Conservation (phyloP, 2,888 invertebrate species). For the Ypsolopha scabrella region DNA sequence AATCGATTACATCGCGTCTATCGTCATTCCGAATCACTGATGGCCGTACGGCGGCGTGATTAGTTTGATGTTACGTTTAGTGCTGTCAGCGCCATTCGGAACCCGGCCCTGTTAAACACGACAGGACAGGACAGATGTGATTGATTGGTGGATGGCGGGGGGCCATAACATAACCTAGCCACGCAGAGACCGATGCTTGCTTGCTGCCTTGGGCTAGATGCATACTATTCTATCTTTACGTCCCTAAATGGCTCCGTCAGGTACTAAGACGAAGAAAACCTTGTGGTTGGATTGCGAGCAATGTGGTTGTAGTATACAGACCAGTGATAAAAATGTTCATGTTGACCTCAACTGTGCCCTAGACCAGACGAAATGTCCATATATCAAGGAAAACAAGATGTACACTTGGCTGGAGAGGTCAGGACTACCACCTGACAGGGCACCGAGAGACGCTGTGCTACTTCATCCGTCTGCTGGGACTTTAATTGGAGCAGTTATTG, state of each 20-base stretch:
- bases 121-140: too few relatives aligned
- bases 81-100: too few relatives aligned
- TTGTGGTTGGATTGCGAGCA: conserved; percentile 74
- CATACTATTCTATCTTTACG: too few relatives aligned
- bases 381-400: conserved; percentile 34
- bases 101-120: too few relatives aligned
- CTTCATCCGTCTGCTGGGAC: conserved; percentile 50
- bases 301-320: conserved; percentile 67
- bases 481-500: conserved; percentile 50
- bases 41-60: too few relatives aligned
- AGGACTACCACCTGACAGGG: conserved; percentile 38
- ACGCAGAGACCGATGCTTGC: too few relatives aligned
- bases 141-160: too few relatives aligned
- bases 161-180: too few relatives aligned
- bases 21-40: too few relatives aligned
- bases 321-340: conserved; percentile 72
- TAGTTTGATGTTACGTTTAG: too few relatives aligned
- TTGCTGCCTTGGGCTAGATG: too few relatives aligned
- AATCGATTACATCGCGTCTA: too few relatives aligned
- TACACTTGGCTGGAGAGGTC: conserved; percentile 50
- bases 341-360: conserved; percentile 58
- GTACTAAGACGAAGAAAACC: conserved; percentile 52
- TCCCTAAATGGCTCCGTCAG: background rate
- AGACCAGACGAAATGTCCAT: conserved; percentile 57
- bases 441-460: conserved; percentile 47